Evolutionary conservation across 2,797 vertebrate species (phyloP), one percentile per base, ranked within the genome.

Genomic region (Betta splendens): DNA sequence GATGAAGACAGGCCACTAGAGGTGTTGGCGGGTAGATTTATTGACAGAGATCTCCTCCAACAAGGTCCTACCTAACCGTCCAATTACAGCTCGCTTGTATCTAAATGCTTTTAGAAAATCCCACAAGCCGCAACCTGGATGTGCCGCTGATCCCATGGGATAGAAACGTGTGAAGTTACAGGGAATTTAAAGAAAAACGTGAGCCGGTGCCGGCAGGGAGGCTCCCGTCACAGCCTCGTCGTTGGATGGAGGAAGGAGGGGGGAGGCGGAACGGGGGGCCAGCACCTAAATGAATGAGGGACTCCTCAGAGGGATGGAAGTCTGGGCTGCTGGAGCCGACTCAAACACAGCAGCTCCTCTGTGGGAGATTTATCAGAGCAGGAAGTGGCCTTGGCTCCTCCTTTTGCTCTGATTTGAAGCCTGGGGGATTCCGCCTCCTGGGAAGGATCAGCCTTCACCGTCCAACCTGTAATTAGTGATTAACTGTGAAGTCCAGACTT

Each of bases 11-110:
- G 26, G 63, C 69, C 72, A 58, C 70, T 81, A 39, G 38, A 64
- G 75, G 69, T 64, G 57, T 53, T 25, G 59, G 68, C 64, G 60
- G 77, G 69, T 58, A 64, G 84, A 81, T 64, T 65, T 42, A 53
- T 74, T 79, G 77, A 82, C 81, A 76, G 66, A 85, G 77, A 83
- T 85, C 75, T 85, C 75, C 79, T 73, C 82, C 83, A 75, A 79
- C 86, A 87, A 86, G 80, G 79, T 87, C 79, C 79, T 84, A 58
- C 74, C 81, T 82, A 87, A 87, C 80, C 87, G 76, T 91, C 90
- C 89, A 89, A 89, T 91, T 90, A 88, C 79, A 79, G 66, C 72
- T 52, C 25, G 52, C 75, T 80, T 86, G 85, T 89, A 81, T 83
- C 69, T 67, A 85, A 87, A 89, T 85, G 77, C 81, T 72, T 71